Conservation (phyloP, 2,113 vertebrate species). For the Murina feae region DNA sequence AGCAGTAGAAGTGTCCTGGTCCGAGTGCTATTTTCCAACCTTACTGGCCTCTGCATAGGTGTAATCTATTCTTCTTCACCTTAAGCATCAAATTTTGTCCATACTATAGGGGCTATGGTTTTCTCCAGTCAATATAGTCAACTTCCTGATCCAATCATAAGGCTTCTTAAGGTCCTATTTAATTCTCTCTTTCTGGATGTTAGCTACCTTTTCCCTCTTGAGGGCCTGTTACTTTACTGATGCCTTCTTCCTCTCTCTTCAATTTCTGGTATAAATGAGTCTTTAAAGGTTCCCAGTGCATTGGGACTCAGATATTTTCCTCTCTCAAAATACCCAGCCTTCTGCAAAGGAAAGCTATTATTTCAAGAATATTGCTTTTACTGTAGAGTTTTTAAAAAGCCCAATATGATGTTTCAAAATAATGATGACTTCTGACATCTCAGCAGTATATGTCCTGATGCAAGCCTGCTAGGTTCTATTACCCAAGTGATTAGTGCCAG, state of each 20-base stretch:
- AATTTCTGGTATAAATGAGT: not conserved
- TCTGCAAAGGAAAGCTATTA: not conserved
- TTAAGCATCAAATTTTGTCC: not conserved
- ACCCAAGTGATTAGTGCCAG: not conserved
- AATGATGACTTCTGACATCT: not conserved
- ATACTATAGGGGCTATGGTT: not conserved
- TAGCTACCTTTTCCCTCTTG: not conserved
- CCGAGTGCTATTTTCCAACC: not conserved
- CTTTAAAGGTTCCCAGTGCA: not conserved
- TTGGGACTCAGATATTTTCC: not conserved
- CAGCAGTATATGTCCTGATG: not conserved
- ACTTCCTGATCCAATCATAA: not conserved
- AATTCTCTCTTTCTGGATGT: not conserved
- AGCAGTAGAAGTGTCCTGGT: not conserved
- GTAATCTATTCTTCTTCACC: not conserved
- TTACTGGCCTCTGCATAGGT: not conserved
- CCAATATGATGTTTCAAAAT: not conserved
- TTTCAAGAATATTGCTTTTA: constrained; percentile 10
- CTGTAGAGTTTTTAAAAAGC: not conserved
- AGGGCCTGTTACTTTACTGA: not conserved
- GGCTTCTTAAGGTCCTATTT: not conserved
- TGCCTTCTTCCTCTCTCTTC: not conserved
- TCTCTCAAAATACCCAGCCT: not conserved
- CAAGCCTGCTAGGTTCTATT: not conserved
- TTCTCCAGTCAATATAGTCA: not conserved